Evolutionary conservation across 1,140 invertebrate species (phyloP).

Genomic region (Vanessa atalanta): DNA sequence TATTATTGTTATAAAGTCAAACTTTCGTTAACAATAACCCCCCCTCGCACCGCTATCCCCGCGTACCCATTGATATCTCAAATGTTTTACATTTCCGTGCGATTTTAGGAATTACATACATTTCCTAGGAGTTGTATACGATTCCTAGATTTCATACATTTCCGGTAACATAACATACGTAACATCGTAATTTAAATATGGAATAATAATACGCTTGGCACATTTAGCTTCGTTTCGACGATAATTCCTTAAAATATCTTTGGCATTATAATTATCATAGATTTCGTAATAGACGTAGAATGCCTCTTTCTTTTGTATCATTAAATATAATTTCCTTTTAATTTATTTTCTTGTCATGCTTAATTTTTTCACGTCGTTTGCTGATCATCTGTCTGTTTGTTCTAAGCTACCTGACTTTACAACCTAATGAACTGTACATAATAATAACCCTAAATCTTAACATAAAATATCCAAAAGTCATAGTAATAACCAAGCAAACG

Average conservation of each 20-base stretch:
- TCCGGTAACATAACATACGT: not conserved
- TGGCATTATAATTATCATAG: conserved; percentile 15
- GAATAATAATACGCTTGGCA: conserved; percentile 14
- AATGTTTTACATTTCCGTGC: too few species aligned
- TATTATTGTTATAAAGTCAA: too few species aligned
- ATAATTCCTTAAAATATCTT: conserved; percentile 28
- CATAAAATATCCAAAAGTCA: not conserved
- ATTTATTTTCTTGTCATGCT: conserved; percentile 6
- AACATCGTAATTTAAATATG: not conserved
- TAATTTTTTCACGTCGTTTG: conserved; percentile 7
- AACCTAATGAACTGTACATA: conserved; percentile 8
- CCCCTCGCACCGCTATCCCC: too few species aligned
- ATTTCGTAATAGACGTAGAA: not conserved
- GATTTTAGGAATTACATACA: too few species aligned
- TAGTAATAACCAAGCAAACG: not conserved
- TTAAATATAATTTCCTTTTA: not conserved
- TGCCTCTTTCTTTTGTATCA: not conserved
- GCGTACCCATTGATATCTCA: too few species aligned
- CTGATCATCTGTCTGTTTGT: conserved; percentile 37
- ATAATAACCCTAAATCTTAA: not conserved
- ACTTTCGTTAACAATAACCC: too few species aligned
- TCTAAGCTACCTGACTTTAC: conserved; percentile 35
- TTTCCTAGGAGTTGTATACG: too few species aligned
- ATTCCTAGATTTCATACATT: too few species aligned
- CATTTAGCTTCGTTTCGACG: not conserved